Conservation (phyloP, 2,797 vertebrate genomes). For the Clangula hyemalis region DNA sequence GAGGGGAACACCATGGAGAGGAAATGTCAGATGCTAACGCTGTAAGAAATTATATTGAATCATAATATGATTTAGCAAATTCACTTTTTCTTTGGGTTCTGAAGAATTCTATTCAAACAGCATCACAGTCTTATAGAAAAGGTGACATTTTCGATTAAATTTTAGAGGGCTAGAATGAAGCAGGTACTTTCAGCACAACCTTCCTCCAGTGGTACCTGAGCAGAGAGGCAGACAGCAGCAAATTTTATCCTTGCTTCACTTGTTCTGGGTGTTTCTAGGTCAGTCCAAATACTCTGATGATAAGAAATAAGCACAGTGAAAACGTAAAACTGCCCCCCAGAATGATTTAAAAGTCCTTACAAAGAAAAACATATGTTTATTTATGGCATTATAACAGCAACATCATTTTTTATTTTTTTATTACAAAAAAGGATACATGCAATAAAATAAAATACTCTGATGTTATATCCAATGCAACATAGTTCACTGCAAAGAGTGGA, state of each 20-base stretch:
- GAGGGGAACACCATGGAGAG: neutral
- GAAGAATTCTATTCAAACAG: neutral
- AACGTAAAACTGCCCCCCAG: neutral
- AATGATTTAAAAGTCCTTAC: slow-evolving; percentile 17
- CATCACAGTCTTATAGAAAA: neutral
- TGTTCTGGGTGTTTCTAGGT: slow-evolving; percentile 5
- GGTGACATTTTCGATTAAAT: neutral
- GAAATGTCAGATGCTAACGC: neutral
- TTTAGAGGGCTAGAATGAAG: neutral
- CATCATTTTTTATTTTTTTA: neutral
- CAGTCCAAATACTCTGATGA: neutral
- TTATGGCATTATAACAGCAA: slow-evolving; percentile 22
- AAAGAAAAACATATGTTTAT: slow-evolving; percentile 50
- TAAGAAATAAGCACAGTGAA: neutral
- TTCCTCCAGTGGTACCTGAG: neutral
- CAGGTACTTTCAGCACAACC: neutral
- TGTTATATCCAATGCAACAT: neutral
- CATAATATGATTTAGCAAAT: neutral
- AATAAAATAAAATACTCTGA: slow-evolving; percentile 29
- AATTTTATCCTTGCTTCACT: neutral
- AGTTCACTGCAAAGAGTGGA: neutral
- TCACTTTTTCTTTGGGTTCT: neutral
- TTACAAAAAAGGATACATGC: slow-evolving; percentile 41
- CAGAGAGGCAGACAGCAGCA: neutral
- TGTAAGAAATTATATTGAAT: neutral